Percentiles rank a stretch among this genome's conserved stretches.
These are phyloP conservation scores for Calycopis cecrops DNA, from an alignment of 1,140 invertebrate genomes.

Conservation along the genomic window DNA sequence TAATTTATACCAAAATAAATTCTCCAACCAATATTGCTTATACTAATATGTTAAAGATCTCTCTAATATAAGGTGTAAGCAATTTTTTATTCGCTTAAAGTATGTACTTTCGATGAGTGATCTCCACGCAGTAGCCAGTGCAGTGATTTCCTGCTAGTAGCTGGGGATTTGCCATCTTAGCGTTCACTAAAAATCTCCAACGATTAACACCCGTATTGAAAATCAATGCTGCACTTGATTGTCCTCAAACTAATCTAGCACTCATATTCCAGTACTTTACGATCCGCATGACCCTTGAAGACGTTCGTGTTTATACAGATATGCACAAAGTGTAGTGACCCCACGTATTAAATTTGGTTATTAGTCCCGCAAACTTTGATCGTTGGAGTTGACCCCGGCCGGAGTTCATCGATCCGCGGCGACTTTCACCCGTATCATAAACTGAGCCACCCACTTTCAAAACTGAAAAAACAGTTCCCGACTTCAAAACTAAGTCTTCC, in stretches of 20 bases:
- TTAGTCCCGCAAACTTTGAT: slow-evolving; percentile 69
- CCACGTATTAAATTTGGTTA: slow-evolving; percentile 69
- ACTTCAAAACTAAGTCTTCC: slow-evolving; percentile 73
- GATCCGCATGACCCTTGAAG: background rate
- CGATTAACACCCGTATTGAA: too few species aligned
- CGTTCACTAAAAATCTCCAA: too few species aligned
- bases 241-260: background rate
- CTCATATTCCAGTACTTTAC: too few species aligned
- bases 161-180: too few species aligned
- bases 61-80: too few species aligned
- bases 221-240: background rate
- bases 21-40: too few species aligned
- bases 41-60: too few species aligned
- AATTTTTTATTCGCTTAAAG: too few species aligned
- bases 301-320: background rate
- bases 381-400: slow-evolving; percentile 56
- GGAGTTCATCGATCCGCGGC: slow-evolving; percentile 67
- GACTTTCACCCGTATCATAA: slow-evolving; percentile 73
- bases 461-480: slow-evolving; percentile 70
- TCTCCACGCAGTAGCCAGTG: too few species aligned
- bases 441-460: slow-evolving; percentile 73
- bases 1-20: too few species aligned
- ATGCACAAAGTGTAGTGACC: slow-evolving; percentile 35
- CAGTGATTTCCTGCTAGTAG: too few species aligned
- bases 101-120: too few species aligned